Evolutionary conservation across 2,888 invertebrate genomes (phyloP), one percentile per base, ranked within the genome.

Genomic region (Tolmerus cingulatus): DNA sequence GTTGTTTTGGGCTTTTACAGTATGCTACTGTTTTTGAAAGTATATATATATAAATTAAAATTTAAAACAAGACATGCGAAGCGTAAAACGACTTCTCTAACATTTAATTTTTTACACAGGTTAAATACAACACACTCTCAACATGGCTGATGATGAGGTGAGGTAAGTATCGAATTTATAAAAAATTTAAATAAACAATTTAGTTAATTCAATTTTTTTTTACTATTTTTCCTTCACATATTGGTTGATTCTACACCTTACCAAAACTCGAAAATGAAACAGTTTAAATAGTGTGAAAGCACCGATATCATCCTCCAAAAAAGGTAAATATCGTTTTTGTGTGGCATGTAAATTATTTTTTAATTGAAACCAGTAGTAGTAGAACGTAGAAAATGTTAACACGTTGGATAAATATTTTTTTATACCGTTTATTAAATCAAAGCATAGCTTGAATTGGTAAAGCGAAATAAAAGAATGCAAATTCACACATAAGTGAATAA

Each of bases 71-170:
- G 7, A 34, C 2, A 34, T 5, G 7, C 40, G 40, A 40, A 40
- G 40, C 12, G 2, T 12, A 40, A 9, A 40, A 40, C 1, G 12
- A 7, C 0, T 12, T 40, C 2, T 4, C 12, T 40, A 40, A 40
- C 9, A 7, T 51, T n/a, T 51, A 51, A 7, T 51, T 66, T 27
- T 27, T 66, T 9, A 66, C 3, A 27, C 19, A 84, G 84, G 66
- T 84, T 84, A 19, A 84, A 19, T 9, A 84, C 57, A 30, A 91
- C 91, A 92, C 90, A 92, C 90, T 91, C 91, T 86, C 90, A 96
- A 92, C 94, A 97, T 97, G 97, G 97, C 97, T 95, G 97, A 97
- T 95, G 97, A 97, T 95, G 97, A 97, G 95, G 97, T 97, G 95
- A 97, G 97, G 97, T 97, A 94, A 93, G 96, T 95, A 93, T 92